phyloP scores from a whole-genome alignment of 2,888 invertebrate species.

The Pyrrhosoma nymphula region DNA sequence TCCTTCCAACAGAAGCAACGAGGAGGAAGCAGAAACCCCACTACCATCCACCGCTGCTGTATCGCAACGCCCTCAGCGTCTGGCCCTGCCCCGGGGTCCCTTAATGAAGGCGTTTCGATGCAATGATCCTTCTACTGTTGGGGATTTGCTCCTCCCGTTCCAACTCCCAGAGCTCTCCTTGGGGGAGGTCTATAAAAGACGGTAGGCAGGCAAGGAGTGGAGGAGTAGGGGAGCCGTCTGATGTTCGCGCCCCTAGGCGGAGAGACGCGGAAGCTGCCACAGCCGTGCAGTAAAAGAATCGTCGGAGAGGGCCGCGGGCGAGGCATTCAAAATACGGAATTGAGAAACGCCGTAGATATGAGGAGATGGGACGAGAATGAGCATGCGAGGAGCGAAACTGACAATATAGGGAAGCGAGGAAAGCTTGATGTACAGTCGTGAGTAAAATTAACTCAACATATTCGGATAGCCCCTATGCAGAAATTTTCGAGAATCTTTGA shows the following conservation, averaged over 20 bases:
- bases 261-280: neutral
- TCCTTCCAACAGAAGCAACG: no score
- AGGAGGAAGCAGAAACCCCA: neutral
- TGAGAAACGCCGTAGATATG: neutral
- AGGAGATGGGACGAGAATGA: neutral
- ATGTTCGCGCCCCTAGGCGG: neutral
- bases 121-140: constrained; percentile 13
- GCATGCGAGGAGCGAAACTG: neutral
- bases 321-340: neutral
- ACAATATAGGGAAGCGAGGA: neutral
- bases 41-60: neutral
- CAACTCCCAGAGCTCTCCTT: neutral
- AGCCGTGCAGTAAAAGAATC: neutral
- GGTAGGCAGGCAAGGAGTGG: neutral
- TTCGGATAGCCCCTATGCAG: no score
- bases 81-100: neutral
- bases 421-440: no score
- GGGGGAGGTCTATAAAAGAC: neutral
- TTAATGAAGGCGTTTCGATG: constrained; percentile 46
- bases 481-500: no score
- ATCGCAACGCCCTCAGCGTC: neutral
- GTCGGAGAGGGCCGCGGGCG: neutral
- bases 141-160: neutral
- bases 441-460: no score
- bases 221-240: neutral